Evolutionary conservation across 2,888 invertebrate genomes (phyloP), one percentile per base, ranked within the genome.

Genomic region (Flexamia atlantica): DNA sequence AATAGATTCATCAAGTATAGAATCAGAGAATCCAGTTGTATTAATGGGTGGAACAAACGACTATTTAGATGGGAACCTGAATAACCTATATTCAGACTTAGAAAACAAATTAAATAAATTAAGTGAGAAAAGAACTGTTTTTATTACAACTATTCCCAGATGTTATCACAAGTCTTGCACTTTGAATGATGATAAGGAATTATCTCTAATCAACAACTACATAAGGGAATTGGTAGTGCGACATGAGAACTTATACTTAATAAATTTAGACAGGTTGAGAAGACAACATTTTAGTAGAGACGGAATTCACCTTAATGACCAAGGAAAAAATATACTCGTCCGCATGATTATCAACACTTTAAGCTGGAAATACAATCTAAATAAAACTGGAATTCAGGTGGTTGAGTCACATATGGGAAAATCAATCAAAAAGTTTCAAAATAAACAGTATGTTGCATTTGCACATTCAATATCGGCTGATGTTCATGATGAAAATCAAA

Each of bases 381-480:
- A 53, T 7, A 53, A 53, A 53, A 53, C 10, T 53, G 4, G 23
- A 53, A 53, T 53, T n/a, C n/a, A n/a, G n/a, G n/a, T n/a, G 20
- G 14, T 46, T 23, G 53, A 53, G 23, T 53, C 23, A 23, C 3
- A 23, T 23, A 53, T 23, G 20, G 2, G 4, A 53, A 53, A 23
- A 53, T 10, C 1, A 53, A 53, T 53, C 53, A 53, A 20, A 3
- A 5, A 5, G 23, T 53, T 53, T 23, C 20, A 53, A 23, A 20
- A 20, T 2, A 32, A 68, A 30, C 10, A 68, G 30, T 17, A 12
- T 3, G 5, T 30, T 3, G 68, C 68, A 17, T 30, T 68, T 68
- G 68, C 68, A 12, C 68, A 68, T 14, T 68, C 7, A 4, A 68
- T 68, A 32, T 68, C 68, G 2, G 32, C 32, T 32, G 68, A 68